These are phyloP conservation scores for Cosmia pyralina DNA, from an alignment of 2,888 invertebrate genomes.

Conservation along the genomic window DNA sequence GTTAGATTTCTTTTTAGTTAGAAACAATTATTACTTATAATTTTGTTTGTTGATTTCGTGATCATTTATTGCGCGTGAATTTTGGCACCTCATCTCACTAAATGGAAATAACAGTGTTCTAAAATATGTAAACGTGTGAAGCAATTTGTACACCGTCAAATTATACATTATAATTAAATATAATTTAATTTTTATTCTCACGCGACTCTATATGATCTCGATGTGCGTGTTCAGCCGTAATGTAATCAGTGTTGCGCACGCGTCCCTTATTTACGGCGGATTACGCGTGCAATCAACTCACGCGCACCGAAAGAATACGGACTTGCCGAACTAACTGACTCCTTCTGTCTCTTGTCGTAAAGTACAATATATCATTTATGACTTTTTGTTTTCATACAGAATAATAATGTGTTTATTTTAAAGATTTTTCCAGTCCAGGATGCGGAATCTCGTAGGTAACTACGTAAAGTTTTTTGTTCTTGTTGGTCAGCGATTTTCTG, in stretches of 20 bases:
- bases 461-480: background rate
- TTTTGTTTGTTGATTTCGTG: background rate
- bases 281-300: conserved; percentile 85
- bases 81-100: background rate
- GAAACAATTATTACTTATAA: background rate
- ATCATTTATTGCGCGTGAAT: background rate
- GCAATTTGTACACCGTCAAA: conserved; percentile 21
- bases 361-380: conserved; percentile 74
- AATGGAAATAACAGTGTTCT: background rate
- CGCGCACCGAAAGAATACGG: conserved; percentile 71
- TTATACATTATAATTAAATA: conserved; percentile 39
- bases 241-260: conserved; percentile 86
- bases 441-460: background rate
- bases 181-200: conserved; percentile 62
- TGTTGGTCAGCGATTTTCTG: background rate
- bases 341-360: conserved; percentile 60
- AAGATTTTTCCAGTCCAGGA: background rate
- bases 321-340: conserved; percentile 58
- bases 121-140: conserved; percentile 7
- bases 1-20: background rate
- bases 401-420: background rate
- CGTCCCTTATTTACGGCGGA: conserved; percentile 88
- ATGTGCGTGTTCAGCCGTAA: conserved; percentile 77
- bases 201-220: conserved; percentile 71
- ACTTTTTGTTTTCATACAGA: conserved; percentile 32